Conservation (phyloP, 2,797 vertebrate species). For the Artibeus lituratus region DNA sequence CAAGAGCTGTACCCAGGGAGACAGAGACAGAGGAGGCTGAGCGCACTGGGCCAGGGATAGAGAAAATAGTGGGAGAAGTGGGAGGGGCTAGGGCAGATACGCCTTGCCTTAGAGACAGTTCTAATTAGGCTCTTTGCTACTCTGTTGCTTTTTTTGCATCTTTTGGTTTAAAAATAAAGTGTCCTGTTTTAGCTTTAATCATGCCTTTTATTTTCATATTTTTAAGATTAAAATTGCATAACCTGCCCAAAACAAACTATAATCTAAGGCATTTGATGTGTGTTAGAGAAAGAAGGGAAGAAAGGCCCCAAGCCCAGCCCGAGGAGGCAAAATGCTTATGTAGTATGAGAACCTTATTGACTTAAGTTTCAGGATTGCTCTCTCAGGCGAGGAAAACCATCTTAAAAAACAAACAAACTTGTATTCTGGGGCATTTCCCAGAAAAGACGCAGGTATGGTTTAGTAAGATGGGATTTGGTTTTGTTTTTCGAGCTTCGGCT, state of each 20-base stretch:
- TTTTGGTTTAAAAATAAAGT: conserved; percentile 62
- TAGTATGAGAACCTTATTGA: conserved; percentile 49
- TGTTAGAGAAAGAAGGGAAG: neutral
- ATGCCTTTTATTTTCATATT: conserved; percentile 59
- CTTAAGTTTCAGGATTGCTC: conserved; percentile 44
- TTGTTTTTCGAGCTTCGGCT: conserved; percentile 49
- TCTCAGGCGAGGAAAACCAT: conserved; percentile 73
- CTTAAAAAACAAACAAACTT: conserved; percentile 72
- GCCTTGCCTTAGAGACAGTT: neutral
- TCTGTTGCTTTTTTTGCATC: conserved; percentile 14
- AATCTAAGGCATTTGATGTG: conserved; percentile 34
- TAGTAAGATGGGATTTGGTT: conserved; percentile 62
- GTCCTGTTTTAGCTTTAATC: conserved; percentile 39
- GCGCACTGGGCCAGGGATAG: accelerated
- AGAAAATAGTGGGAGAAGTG: neutral
- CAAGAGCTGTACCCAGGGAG: neutral
- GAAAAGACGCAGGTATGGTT: conserved; percentile 77
- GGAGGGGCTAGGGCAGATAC: neutral
- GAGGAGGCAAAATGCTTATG: conserved; percentile 36
- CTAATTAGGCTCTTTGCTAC: neutral
- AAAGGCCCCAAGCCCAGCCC: neutral
- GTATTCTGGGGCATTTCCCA: conserved; percentile 69
- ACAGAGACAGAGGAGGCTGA: neutral
- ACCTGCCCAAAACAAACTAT: conserved; percentile 8
- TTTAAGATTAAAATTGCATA: conserved; percentile 58